A percentile compares a stretch with the other conserved stretches of the same genome.
Conservation (phyloP, 2,888 invertebrate genomes). For the Eupithecia subumbrata region DNA sequence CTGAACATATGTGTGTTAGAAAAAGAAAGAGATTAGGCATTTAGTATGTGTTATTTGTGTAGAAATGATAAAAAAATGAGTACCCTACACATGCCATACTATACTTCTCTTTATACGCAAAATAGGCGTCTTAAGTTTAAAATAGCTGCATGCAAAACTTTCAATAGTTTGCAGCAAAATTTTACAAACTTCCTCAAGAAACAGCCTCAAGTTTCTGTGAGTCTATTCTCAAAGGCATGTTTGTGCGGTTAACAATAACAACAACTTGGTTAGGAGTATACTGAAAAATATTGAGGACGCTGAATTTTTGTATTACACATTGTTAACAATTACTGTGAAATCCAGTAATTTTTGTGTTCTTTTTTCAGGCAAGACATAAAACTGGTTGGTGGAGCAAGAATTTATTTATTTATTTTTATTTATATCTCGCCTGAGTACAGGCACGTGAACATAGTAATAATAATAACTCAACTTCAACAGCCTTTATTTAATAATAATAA, state of each 20-base stretch:
- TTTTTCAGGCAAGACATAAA: no score
- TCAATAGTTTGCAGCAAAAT: conserved; percentile 10
- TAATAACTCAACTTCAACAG: no score
- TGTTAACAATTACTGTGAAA: background rate
- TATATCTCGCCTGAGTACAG: no score
- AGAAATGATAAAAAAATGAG: background rate
- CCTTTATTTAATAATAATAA: no score
- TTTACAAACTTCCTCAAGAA: background rate
- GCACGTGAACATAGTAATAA: no score
- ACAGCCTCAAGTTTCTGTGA: conserved; percentile 16
- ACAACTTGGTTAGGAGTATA: background rate
- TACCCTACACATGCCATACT: background rate
- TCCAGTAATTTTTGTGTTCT: no score
- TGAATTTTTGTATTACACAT: background rate
- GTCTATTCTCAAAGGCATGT: conserved; percentile 18
- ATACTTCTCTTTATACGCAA: background rate
- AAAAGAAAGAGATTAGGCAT: background rate
- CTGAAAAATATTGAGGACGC: background rate
- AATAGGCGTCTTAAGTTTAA: background rate
- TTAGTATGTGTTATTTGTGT: background rate
- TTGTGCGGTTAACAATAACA: conserved; percentile 15
- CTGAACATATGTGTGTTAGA: no score
- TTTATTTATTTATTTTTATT: no score
- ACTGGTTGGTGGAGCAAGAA: no score
- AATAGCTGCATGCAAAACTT: conserved; percentile 13